Evolutionary conservation across 2,888 invertebrate species (phyloP).

Genomic region (Abrostola triplasia): DNA sequence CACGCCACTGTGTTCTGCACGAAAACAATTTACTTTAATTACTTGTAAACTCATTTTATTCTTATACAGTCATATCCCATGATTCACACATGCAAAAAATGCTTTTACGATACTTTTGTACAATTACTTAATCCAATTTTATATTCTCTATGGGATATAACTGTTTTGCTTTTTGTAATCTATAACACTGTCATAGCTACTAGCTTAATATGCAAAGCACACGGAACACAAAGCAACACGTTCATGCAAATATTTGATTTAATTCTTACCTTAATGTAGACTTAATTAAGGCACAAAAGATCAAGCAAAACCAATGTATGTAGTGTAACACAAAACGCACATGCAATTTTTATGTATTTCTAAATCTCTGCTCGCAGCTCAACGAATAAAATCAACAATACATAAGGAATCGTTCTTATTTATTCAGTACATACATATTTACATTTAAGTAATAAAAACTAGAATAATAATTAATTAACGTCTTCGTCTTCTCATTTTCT

Average conservation of each 20-base stretch:
- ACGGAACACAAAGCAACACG: slow-evolving; percentile 46
- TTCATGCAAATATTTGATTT: slow-evolving; percentile 48
- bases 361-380: slow-evolving; percentile 81
- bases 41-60: too few relatives aligned
- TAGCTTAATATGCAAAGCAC: slow-evolving; percentile 43
- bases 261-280: slow-evolving; percentile 58
- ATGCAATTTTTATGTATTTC: slow-evolving; percentile 62
- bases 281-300: slow-evolving; percentile 59
- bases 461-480: slow-evolving; percentile 42
- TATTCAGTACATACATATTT: slow-evolving; percentile 65
- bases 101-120: too few relatives aligned
- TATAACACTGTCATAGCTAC: slow-evolving; percentile 18
- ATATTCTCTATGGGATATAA: slow-evolving; percentile 13
- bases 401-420: slow-evolving; percentile 59
- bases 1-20: slow-evolving; percentile 80
- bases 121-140: neutral
- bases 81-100: too few relatives aligned
- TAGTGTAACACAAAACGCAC: slow-evolving; percentile 61
- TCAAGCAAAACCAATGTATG: slow-evolving; percentile 62
- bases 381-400: slow-evolving; percentile 51
- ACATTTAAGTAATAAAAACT: slow-evolving; percentile 42
- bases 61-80: too few relatives aligned
- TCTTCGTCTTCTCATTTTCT: slow-evolving; percentile 62
- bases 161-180: neutral
- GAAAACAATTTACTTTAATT: slow-evolving; percentile 12